Conservation (phyloP, 2,113 vertebrate genomes). For the Phoenicopterus ruber region DNA sequence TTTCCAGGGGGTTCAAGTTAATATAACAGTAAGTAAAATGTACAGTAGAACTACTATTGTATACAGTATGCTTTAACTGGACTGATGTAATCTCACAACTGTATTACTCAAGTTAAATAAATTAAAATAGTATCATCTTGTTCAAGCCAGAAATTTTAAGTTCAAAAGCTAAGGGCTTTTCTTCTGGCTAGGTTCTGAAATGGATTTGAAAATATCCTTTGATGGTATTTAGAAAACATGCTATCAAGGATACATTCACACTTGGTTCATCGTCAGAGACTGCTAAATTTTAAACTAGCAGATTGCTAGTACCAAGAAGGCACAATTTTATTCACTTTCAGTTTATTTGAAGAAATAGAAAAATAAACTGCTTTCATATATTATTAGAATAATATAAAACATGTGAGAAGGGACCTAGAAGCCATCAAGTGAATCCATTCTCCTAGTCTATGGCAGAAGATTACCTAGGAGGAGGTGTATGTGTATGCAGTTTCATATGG, state of each 20-base stretch:
- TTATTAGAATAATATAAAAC: neutral
- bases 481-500: neutral
- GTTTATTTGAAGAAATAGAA: neutral
- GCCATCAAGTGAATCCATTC: neutral
- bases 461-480: neutral
- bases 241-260: neutral
- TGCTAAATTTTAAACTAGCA: neutral
- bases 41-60: neutral
- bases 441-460: neutral
- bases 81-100: neutral
- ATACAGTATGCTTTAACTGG: neutral
- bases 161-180: neutral
- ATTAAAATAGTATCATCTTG: neutral
- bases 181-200: conserved; percentile 2
- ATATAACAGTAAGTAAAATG: neutral
- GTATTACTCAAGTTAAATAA: neutral
- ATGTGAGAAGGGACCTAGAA: neutral
- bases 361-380: neutral
- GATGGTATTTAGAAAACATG: neutral
- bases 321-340: neutral
- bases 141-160: neutral
- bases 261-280: neutral
- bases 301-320: neutral
- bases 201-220: neutral
- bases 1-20: neutral